These are phyloP conservation scores for Scartelaos histophorus DNA, from an alignment of 2,113 vertebrate genomes.

Conservation along the genomic window DNA sequence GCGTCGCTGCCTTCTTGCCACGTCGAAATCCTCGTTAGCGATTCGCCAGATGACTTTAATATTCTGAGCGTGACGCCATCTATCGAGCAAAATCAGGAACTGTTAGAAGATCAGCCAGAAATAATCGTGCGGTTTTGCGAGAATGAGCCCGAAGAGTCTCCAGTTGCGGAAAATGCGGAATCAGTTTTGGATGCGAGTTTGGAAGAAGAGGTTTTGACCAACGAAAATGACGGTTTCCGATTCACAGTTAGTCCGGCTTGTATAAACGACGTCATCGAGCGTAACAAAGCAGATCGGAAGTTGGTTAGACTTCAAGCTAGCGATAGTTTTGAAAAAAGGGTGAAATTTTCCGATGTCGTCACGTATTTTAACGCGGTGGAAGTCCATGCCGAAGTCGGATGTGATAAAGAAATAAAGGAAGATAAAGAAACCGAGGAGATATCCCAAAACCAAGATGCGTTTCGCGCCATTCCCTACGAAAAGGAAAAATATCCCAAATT, in stretches of 20 bases:
- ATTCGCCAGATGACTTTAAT: not conserved
- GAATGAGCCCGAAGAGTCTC: not conserved
- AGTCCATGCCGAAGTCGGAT: conserved; percentile 5
- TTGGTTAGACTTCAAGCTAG: not conserved
- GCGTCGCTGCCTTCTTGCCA: not conserved
- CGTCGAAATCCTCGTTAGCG: not conserved
- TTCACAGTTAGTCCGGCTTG: conserved; percentile 19
- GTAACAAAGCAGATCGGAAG: not conserved
- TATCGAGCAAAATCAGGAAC: not conserved
- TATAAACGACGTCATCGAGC: not conserved
- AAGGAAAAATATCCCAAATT: conserved; percentile 28
- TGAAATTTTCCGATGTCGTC: conserved; percentile 38
- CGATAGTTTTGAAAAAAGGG: conserved; percentile 20
- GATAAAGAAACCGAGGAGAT: conserved; percentile 4
- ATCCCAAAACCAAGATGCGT: not conserved
- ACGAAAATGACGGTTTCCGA: conserved; percentile 1
- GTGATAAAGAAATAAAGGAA: conserved; percentile 18
- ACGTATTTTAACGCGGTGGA: conserved; percentile 27
- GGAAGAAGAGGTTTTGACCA: conserved; percentile 2
- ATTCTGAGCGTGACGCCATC: not conserved
- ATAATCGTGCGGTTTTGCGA: not conserved
- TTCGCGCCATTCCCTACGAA: conserved; percentile 8
- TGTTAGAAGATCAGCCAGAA: conserved; percentile 4
- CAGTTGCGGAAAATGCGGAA: not conserved
- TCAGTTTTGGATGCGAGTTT: not conserved